Evolutionary conservation across 2,888 invertebrate genomes (phyloP), one percentile per base, ranked within the genome.

Genomic region (Choristoneura rosaceana): DNA sequence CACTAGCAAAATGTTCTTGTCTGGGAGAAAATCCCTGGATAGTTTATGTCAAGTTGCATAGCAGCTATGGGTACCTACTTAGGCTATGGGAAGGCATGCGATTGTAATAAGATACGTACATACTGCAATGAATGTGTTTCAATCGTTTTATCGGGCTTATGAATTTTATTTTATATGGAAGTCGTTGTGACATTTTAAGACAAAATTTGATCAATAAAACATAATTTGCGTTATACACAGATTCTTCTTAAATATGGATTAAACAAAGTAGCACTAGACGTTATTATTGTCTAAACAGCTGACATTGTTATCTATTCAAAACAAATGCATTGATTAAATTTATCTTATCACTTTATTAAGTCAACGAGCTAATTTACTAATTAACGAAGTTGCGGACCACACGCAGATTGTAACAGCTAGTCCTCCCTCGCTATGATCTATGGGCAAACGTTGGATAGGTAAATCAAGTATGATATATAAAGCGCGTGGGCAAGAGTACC

Each of bases 361-460:
- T 81, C 83, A 85, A 85, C 85, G 83, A 82, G 84, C 88, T 84
- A 84, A 88, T 80, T 76, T 71, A 71, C 74, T 84, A 85, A 87
- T 84, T 81, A 85, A 81, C 80, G 76, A 10, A 66, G 66, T 69
- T 69, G 70, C 67, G 77, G 88, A 84, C 88, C 88, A 87, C 88
- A 88, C 88, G 84, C 85, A 80, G 81, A 60, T 79, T 70, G 77
- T 77, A 82, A 80, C 81, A 79, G 80, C 81, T 60, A 81, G 84
- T 87, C 87, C 87, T 82, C 87, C 87, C 83, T 81, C 87, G 83
- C 84, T 82, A 76, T 85, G 84, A 87, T 85, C 80, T 86, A 88
- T 84, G 77, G 76, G 78, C 74, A 59, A 79, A 71, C 71, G 74
- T 71, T 63, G 61, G 43, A 71, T 78, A 73, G 76, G 77, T 82